A percentile compares a stretch with the other conserved stretches of the same genome.
These are phyloP conservation scores for Parnassius smintheus DNA, from an alignment of 2,888 invertebrate species.

Conservation along the genomic window DNA sequence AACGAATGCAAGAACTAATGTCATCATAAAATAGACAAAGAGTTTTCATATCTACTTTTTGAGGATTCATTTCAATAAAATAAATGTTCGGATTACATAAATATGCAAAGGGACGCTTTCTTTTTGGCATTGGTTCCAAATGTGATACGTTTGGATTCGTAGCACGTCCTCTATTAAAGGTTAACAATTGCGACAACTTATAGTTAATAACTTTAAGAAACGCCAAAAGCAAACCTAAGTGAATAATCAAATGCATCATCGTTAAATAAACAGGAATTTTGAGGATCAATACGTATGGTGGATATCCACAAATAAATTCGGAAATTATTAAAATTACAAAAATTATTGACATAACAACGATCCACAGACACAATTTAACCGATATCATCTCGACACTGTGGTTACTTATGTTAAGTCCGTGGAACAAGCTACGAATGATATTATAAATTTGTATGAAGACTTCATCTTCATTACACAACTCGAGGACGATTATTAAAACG, in stretches of 20 bases:
- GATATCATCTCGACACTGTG: constrained; percentile 39
- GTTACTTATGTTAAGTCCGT: constrained; percentile 35
- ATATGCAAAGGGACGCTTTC: constrained; percentile 33
- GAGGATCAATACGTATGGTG: constrained; percentile 42
- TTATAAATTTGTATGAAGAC: constrained; percentile 39
- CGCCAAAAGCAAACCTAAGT: constrained; percentile 46
- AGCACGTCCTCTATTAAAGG: constrained; percentile 18
- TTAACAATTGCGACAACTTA: constrained; percentile 34
- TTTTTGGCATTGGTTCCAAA: constrained; percentile 14
- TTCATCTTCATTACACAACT: constrained; percentile 35
- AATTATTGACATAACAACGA: constrained; percentile 32
- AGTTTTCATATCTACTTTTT: constrained; percentile 36
- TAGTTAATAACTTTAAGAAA: constrained; percentile 45
- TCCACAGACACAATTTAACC: constrained; percentile 47
- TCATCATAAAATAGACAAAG: constrained; percentile 55
- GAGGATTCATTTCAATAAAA: constrained; percentile 34
- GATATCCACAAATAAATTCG: constrained; percentile 39
- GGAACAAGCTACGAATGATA: constrained; percentile 34
- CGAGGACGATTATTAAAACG: constrained; percentile 35
- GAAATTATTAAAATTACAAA: constrained; percentile 37
- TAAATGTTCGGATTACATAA: constrained; percentile 35
- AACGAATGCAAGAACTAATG: constrained; percentile 45
- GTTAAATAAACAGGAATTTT: constrained; percentile 50
- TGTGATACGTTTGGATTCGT: constrained; percentile 17
- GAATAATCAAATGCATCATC: constrained; percentile 45